Evolutionary conservation across 2,113 vertebrate genomes (phyloP), one percentile per base, ranked within the genome.

Genomic region (Spea bombifrons): DNA sequence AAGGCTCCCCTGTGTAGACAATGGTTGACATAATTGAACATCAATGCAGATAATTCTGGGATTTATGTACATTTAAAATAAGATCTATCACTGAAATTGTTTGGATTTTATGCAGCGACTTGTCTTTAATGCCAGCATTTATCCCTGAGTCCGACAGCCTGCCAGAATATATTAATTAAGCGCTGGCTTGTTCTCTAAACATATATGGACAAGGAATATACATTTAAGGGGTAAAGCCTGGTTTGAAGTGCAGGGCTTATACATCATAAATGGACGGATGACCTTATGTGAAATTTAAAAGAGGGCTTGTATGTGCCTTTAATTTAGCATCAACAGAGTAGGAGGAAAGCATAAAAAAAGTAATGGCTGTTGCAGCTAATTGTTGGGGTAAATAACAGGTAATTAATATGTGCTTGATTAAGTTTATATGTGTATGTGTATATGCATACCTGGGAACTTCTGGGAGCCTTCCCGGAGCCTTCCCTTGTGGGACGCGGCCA

Each of bases 11-110:
- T 74, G 78, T 80, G 78, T 65, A 73, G 78, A 50, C 66, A 49
- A 73, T 80, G 78, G 71, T 80, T 80, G 78, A 80, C 71, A 74
- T 80, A 80, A 80, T 74, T 80, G 78, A 80, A 80, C 78, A 80
- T 80, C 78, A 74, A 80, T 68, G 78, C 64, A n/a, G 78, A 79
- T 74, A 80, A 80, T 80, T 74, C 53, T n/a, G 64, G 71, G 78
- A 80, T 80, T 80, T 80, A 80, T 80, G 71, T 68, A 80, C 78
- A 80, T 80, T 77, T 80, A 80, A 73, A 61, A 74, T 71, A 80
- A 73, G 71, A 80, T 80, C 78, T 80, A 80, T 80, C 71, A 67
- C 53, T 12, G 65, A 71, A 74, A 80, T 67, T 80, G 78, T 74
- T 74, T 73, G 72, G 71, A 49, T 80, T 80, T 80, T 80, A 80